Base-by-base conservation (phyloP, 2,888 invertebrate species). In the Candidula unifasciata region DNA sequence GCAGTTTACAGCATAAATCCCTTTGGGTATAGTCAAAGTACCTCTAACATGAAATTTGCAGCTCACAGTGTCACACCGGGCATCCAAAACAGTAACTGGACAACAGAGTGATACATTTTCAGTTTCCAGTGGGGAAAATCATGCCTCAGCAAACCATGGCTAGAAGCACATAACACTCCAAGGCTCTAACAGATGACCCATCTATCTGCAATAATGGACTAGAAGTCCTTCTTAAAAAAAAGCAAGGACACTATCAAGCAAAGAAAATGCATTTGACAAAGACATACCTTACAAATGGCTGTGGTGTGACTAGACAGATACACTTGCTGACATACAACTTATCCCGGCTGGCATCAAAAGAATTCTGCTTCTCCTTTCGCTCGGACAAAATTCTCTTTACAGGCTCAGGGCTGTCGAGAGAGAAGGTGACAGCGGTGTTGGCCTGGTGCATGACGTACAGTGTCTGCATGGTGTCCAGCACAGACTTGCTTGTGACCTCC, bases 381-480 rank as follows among this genome's bases (percentile, higher is more conserved):
- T 69, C 73, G 30, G 85, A 83, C 30, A 84, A 73, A 35, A 88
- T 87, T 30, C 83, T 86, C 78, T 80, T 87, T 37, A 86, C 83
- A 1, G 86, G 83, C 44, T 86, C 85, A 2, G 86, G 86, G 71
- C 87, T 87, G 68, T 87, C 86, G 24, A 73, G 71, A 35, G 64
- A 79, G 52, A 77, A 85, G 35, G 37, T 30, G 52, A 84, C 57
- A 21, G 80, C 60, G 37, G 83, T 57, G 44, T 93, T 93, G 0
- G 92, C 91, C 73, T 93, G 91, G 88, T 94, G 94, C 92, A 93
- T 94, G 94, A 96, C 96, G 95, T 98, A 98, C 89, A 99, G 95
- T 64, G 97, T 97, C 94, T 98, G 97, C 96, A 99, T 98, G 80
- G 98, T 98, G 91, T 96, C 96, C 94, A 98, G 97, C 90, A 99